Evolutionary conservation across 2,797 vertebrate species (phyloP).

Genomic region (Threskiornis aethiopicus): DNA sequence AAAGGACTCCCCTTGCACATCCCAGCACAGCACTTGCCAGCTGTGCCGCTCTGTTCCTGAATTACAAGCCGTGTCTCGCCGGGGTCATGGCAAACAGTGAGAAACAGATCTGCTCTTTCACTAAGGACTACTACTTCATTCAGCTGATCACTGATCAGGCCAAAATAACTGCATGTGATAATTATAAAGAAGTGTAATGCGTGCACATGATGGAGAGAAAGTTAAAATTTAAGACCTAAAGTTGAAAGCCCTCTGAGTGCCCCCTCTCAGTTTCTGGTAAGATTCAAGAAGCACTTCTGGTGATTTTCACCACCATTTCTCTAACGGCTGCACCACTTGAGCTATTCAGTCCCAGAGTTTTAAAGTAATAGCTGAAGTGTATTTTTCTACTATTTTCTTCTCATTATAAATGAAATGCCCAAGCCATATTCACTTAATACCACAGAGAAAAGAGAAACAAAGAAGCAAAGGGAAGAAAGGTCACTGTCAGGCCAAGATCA

Average conservation of each 20-base stretch:
- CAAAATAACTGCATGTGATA: neutral
- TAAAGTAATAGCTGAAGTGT: neutral
- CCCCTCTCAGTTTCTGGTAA: neutral
- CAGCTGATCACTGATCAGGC: neutral
- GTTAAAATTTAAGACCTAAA: neutral
- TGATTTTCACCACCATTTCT: neutral
- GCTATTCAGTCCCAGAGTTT: neutral
- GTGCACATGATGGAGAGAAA: neutral
- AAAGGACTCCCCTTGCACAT: neutral
- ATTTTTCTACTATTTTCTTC: slow-evolving; percentile 20
- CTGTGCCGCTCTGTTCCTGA: neutral
- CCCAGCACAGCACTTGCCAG: neutral
- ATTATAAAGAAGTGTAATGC: neutral
- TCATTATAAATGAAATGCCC: neutral
- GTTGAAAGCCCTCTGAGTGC: neutral
- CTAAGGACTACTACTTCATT: neutral
- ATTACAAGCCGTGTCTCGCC: accelerated
- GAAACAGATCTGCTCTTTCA: neutral
- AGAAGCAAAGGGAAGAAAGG: slow-evolving; percentile 32
- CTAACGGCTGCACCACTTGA: neutral
- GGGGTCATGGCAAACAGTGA: neutral
- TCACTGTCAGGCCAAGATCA: slow-evolving; percentile 46
- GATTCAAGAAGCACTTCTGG: neutral
- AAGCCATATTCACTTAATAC: neutral
- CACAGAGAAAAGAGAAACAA: slow-evolving; percentile 28